Base-by-base conservation (phyloP, 2,113 vertebrate genomes). In the Glaucidium brasilianum region DNA sequence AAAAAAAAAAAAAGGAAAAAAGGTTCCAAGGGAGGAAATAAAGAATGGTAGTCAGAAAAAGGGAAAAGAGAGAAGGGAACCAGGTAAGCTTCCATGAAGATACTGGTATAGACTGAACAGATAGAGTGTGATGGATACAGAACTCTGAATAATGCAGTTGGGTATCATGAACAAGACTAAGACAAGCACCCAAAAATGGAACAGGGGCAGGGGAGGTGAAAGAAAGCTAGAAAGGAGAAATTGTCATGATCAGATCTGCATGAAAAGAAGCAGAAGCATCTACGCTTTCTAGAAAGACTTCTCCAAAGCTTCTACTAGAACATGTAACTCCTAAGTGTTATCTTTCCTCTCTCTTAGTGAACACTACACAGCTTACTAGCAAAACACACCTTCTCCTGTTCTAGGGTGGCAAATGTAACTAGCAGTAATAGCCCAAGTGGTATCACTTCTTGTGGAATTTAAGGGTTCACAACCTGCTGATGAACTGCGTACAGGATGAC, bases 141-240 rank as follows among this genome's bases (percentile, higher is more conserved):
- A 94, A 34, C 21, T 49, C 63, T 45, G 62, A 74, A 50, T 74
- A 35, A 85, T 18, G 27, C 56, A 53, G 21, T 12, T 77, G 11
- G 26, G 20, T 68, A 68, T 52, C 62, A 68, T 3, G 12, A 90
- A 85, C 10, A 71, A 74, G 52, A 78, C 27, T 81, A 76, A 78
- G 52, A 55, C 9, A 90, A 83, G 68, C 27, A 69, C 32, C 17
- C 71, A 68, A 75, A 79, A 27, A 64, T 43, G n/a, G n/a, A 81
- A 39, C 19, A 74, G 43, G 6, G 6, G 9, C 17, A 43, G 3
- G 1, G 12, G 2, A 2, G 7, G 34, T 1, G 2, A 76, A 85
- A 79, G 43, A 23, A 55, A 82, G 37, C 13, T 1, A 26, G 7
- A 72, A 43, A 49, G 34, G 35, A 78, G 25, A 64, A 49, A 53